A percentile compares a stretch with the other conserved stretches of the same genome.
phyloP scores from a whole-genome alignment of 1,140 invertebrate species.

The Manduca sexta region DNA sequence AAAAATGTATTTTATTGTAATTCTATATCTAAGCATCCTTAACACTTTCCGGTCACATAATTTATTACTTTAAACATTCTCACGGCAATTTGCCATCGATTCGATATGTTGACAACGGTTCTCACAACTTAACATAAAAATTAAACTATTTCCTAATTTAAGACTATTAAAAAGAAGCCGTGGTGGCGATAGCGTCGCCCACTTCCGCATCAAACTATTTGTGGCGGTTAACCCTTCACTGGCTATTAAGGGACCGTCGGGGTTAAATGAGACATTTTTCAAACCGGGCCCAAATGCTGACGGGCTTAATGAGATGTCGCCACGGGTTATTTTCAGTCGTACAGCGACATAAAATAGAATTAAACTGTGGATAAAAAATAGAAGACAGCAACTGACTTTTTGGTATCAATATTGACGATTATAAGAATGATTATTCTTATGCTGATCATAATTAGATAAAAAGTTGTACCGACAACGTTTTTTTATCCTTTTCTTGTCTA shows the following conservation, averaged over 20 bases:
- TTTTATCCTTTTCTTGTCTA: too few species aligned
- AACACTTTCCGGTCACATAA: constrained; percentile 11
- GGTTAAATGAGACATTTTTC: constrained; percentile 70
- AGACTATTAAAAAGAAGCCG: constrained; percentile 60
- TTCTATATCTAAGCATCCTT: too few species aligned
- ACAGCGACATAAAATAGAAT: constrained; percentile 22
- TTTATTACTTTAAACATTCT: constrained; percentile 33
- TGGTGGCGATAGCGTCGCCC: constrained; percentile 34
- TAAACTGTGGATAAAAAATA: background rate
- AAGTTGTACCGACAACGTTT: too few species aligned
- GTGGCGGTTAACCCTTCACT: constrained; percentile 62
- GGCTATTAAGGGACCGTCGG: constrained; percentile 57
- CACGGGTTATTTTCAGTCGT: constrained; percentile 59
- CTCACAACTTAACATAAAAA: constrained; percentile 31
- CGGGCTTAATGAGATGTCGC: constrained; percentile 67
- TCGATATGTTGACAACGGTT: constrained; percentile 33
- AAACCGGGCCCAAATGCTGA: constrained; percentile 52
- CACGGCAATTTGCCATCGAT: constrained; percentile 51
- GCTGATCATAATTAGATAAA: too few species aligned
- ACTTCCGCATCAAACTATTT: constrained; percentile 66
- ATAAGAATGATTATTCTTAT: too few species aligned
- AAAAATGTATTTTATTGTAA: too few species aligned
- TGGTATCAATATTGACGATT: too few species aligned
- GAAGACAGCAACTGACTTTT: too few species aligned
- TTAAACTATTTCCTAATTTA: constrained; percentile 72